Base-by-base conservation (phyloP, 2,797 vertebrate species). In the Heteromormyrus szaboi region DNA sequence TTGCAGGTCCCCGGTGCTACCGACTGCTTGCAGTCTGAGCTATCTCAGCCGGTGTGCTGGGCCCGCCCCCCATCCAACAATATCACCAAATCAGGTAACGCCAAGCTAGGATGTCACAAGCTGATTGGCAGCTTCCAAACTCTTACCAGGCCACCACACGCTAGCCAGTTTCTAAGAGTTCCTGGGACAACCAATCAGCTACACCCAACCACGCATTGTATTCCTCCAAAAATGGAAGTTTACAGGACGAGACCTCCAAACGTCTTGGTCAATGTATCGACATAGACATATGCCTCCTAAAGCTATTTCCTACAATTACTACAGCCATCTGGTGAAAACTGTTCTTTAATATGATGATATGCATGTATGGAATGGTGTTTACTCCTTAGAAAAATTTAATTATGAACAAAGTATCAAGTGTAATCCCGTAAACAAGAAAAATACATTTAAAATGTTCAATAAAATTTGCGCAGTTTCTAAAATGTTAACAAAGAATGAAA, bases 341-440 rank as follows among this genome's bases (percentile, higher is more conserved):
- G 41, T 79, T 9, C 46, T 79, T 79, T 46, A 41, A 41, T 79
- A 44, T 44, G 17, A 79, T n/a, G 19, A 41, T 79, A 79, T 79
- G 72, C 37, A n/a, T 46, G 17, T 44, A 37, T 72, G 65, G 72
- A 79, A 79, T 79, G 41, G 37, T 44, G 85, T 37, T 86, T 95
- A 93, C 92, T 95, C 91, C 95, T 92, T 92, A 96, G 95, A 96
- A 96, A 93, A 95, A 90, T 95, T 93, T 94, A 95, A 95, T 93
- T 94, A 95, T 48, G 81, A 25, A 51, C 44, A 50, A 84, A 51
- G 11, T 25, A 79, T 95, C 95, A 95, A 72, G 95, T 54, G 22
- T 95, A 96, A 95, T 95, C 94, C 90, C 89, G 91, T 90, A 92
- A 92, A 93, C 92, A 94, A 94, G 94, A 94, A 94, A 85, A 89